Conservation (phyloP, 2,888 invertebrate species). For the Anarsia innoxiella region DNA sequence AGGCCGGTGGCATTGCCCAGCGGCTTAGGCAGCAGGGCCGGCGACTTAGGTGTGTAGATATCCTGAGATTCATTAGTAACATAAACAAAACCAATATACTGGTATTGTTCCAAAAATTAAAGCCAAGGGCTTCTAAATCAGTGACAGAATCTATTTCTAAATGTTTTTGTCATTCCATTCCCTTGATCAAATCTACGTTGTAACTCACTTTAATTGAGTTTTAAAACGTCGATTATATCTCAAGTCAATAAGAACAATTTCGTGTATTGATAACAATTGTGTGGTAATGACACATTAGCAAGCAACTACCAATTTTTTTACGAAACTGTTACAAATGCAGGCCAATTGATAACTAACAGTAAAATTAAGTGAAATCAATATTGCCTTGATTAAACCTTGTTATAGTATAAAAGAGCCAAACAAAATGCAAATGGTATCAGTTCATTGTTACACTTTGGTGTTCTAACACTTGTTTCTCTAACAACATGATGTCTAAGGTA, state of each 20-base stretch:
- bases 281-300: slow-evolving; percentile 39
- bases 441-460: slow-evolving; percentile 35
- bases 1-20: too few relatives aligned
- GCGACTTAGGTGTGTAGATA: too few relatives aligned
- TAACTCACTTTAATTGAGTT: neutral
- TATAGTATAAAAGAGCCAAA: slow-evolving; percentile 59
- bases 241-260: neutral
- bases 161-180: too few relatives aligned
- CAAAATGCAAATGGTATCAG: slow-evolving; percentile 48
- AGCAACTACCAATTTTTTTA: slow-evolving; percentile 31
- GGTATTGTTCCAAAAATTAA: too few relatives aligned
- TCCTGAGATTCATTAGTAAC: too few relatives aligned
- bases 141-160: too few relatives aligned
- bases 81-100: too few relatives aligned
- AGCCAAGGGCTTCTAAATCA: too few relatives aligned
- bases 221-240: neutral
- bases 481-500: slow-evolving; percentile 61
- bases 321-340: slow-evolving; percentile 45
- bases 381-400: slow-evolving; percentile 58
- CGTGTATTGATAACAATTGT: slow-evolving; percentile 26
- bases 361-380: slow-evolving; percentile 58
- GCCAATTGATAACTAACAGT: slow-evolving; percentile 35
- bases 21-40: too few relatives aligned
- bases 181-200: too few relatives aligned
- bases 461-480: slow-evolving; percentile 26